Conservation (phyloP, 2,797 vertebrate species). For the Trichosurus vulpecula region DNA sequence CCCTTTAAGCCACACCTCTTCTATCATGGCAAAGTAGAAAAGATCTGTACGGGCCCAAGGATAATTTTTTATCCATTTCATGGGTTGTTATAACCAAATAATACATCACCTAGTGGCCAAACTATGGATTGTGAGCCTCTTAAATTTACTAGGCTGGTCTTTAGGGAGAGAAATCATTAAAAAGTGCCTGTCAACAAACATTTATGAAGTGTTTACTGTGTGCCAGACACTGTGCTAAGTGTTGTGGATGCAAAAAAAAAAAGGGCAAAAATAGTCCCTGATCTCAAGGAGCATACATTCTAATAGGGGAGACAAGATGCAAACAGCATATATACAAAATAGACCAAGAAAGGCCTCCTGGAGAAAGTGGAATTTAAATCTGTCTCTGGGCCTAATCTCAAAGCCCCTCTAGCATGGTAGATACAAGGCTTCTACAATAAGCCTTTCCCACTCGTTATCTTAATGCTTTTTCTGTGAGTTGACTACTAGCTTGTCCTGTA, state of each 20-base stretch:
- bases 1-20: background rate
- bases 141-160: background rate
- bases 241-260: background rate
- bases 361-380: background rate
- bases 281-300: background rate
- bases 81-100: background rate
- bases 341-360: background rate
- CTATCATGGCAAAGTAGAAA: background rate
- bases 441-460: background rate
- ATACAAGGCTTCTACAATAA: background rate
- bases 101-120: background rate
- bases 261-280: background rate
- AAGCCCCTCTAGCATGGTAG: background rate
- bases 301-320: background rate
- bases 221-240: background rate
- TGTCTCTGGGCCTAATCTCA: background rate
- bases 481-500: background rate
- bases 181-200: background rate
- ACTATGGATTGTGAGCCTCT: background rate
- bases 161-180: background rate
- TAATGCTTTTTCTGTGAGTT: background rate
- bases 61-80: background rate
- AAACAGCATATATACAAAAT: background rate
- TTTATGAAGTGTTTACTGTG: background rate
- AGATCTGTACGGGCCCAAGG: background rate